phyloP scores from a whole-genome alignment of 2,888 invertebrate genomes.

The Nineta flava region DNA sequence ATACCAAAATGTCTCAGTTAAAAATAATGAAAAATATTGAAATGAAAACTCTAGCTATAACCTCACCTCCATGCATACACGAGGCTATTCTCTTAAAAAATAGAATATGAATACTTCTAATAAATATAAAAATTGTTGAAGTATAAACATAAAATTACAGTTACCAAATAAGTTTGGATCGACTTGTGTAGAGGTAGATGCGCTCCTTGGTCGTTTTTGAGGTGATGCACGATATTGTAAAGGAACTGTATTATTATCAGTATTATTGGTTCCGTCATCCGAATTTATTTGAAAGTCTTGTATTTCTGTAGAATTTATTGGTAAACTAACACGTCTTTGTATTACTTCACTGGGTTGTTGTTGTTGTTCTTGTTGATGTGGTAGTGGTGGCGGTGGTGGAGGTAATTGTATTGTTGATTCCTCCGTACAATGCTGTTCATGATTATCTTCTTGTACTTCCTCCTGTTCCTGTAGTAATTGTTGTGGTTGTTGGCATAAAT shows the following conservation, averaged over 20 bases:
- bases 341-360: slow-evolving; percentile 4
- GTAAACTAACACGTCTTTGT: slow-evolving; percentile 41
- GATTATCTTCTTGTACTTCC: slow-evolving; percentile 10
- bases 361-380: too few relatives aligned
- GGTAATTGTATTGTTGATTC: too few relatives aligned
- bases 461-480: background rate
- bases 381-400: too few relatives aligned
- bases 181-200: slow-evolving; percentile 68
- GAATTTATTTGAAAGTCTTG: slow-evolving; percentile 22
- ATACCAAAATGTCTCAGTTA: too few relatives aligned
- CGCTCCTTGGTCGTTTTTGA: slow-evolving; percentile 57
- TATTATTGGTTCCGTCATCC: slow-evolving; percentile 18
- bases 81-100: background rate
- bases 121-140: slow-evolving; percentile 3
- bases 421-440: too few relatives aligned
- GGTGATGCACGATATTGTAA: slow-evolving; percentile 34
- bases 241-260: slow-evolving; percentile 27
- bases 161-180: slow-evolving; percentile 74
- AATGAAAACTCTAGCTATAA: too few relatives aligned
- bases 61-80: background rate
- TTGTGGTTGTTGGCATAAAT: background rate
- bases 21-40: too few relatives aligned
- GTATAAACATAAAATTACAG: slow-evolving; percentile 14
- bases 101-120: slow-evolving; percentile 2
- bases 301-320: slow-evolving; percentile 23